Conservation (phyloP, 1,140 invertebrate species). For the Ganaspis sp. region DNA sequence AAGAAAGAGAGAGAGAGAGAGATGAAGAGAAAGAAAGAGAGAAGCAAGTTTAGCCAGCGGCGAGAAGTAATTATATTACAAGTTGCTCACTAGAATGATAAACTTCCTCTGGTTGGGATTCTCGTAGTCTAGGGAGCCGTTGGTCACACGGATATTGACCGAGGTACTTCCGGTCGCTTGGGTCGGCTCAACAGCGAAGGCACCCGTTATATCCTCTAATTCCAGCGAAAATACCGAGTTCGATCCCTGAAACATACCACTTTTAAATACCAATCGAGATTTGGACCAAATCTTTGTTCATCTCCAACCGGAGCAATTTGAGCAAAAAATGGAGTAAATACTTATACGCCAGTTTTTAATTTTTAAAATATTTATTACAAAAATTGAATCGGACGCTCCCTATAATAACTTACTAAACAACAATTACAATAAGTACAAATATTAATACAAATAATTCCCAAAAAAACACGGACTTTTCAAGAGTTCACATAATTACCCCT, state of each 20-base stretch:
- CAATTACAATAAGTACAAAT: not conserved
- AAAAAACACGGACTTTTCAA: too few relatives aligned
- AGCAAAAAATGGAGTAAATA: too few relatives aligned
- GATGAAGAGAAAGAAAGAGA: not conserved
- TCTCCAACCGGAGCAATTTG: too few relatives aligned
- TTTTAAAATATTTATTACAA: too few relatives aligned
- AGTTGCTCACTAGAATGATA: conserved; percentile 84
- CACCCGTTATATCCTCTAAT: conserved; percentile 86
- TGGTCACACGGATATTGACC: conserved; percentile 88
- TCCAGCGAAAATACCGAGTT: conserved; percentile 88
- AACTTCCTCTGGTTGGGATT: conserved; percentile 95
- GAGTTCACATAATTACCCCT: too few relatives aligned
- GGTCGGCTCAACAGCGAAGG: conserved; percentile 89
- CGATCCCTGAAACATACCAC: conserved; percentile 79
- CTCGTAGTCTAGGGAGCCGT: conserved; percentile 90
- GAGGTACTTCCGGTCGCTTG: conserved; percentile 86
- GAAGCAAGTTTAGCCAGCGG: conserved; percentile 8
- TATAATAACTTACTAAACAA: too few relatives aligned
- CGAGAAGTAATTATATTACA: conserved; percentile 22
- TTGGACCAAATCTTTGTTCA: too few relatives aligned
- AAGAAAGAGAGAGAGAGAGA: not conserved
- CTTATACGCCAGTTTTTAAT: too few relatives aligned
- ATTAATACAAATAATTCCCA: too few relatives aligned
- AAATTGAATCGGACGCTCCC: too few relatives aligned
- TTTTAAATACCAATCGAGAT: too few relatives aligned